phyloP scores from a whole-genome alignment of 2,113 vertebrate species.

The Coptodon rendalli region DNA sequence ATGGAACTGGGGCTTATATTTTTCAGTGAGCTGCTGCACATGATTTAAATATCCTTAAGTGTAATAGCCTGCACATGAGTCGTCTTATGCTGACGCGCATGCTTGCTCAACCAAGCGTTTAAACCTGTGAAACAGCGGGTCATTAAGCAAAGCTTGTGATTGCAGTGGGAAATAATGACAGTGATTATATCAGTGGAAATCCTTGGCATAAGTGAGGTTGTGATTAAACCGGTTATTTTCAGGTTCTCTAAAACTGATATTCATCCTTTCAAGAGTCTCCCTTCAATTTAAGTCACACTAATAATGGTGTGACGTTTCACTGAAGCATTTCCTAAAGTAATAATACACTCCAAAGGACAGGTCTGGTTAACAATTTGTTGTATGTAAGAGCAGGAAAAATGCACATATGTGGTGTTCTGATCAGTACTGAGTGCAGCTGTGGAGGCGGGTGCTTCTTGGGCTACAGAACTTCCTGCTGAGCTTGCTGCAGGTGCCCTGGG shows the following conservation, averaged over 20 bases:
- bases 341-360: not conserved
- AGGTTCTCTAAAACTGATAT: not conserved
- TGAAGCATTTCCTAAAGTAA: not conserved
- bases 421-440: not conserved
- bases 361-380: not conserved
- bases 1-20: not conserved
- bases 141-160: not conserved
- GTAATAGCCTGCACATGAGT: not conserved
- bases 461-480: constrained; percentile 21
- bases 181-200: not conserved
- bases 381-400: not conserved
- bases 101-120: not conserved
- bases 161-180: not conserved
- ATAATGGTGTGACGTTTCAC: not conserved
- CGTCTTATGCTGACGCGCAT: not conserved
- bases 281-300: not conserved
- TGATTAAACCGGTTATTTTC: not conserved
- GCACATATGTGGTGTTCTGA: not conserved
- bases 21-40: not conserved
- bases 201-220: not conserved
- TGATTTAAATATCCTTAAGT: not conserved
- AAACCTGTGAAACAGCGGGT: not conserved
- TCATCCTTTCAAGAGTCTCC: not conserved
- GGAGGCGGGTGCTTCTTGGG: not conserved
- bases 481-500: constrained; percentile 10